Conservation (phyloP, 2,113 vertebrate species). For the Drymodes brunneopygia region DNA sequence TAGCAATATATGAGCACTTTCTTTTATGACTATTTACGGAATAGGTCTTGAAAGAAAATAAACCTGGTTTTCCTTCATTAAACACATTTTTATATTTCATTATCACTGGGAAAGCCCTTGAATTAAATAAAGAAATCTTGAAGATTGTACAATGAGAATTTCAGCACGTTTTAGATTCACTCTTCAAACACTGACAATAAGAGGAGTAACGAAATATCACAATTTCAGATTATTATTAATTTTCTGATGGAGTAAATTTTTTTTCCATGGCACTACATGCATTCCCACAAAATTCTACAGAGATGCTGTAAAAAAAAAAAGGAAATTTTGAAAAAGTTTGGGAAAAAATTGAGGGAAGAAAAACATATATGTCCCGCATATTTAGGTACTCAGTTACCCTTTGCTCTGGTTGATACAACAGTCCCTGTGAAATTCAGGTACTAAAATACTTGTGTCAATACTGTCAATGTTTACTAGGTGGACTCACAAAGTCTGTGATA, state of each 20-base stretch:
- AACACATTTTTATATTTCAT: background rate
- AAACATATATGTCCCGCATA: background rate
- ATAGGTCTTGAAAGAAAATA: background rate
- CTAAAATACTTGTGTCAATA: background rate
- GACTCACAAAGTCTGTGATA: background rate
- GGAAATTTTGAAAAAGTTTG: background rate
- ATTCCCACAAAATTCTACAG: background rate
- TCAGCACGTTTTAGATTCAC: background rate
- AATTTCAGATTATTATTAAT: background rate
- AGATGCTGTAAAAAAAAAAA: background rate
- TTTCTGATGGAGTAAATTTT: background rate
- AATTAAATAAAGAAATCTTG: background rate
- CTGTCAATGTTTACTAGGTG: background rate
- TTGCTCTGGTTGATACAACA: background rate
- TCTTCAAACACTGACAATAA: background rate
- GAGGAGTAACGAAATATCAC: background rate
- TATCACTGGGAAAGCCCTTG: background rate
- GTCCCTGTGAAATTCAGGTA: background rate
- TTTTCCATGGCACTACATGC: background rate
- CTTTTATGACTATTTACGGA: background rate
- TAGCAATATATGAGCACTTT: background rate
- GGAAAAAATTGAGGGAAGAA: background rate
- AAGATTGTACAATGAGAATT: background rate
- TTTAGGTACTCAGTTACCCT: background rate
- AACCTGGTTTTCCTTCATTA: background rate